Base-by-base conservation (phyloP, 1,140 invertebrate species). In the Bicyclus anynana region DNA sequence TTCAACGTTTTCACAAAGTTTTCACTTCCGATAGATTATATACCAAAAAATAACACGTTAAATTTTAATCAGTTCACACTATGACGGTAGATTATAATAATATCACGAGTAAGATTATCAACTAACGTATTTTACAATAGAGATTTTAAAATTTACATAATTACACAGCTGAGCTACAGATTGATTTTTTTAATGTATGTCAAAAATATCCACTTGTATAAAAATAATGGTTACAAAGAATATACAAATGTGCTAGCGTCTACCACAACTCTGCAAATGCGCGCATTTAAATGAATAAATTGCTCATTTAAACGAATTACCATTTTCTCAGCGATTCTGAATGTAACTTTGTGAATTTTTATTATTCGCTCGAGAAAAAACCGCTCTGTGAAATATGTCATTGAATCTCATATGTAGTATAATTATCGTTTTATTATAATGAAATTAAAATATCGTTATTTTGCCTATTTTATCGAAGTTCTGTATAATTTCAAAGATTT, bases 281-380 rank as follows among this genome's bases (percentile, higher is more conserved):
- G 16, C 2, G 35, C 35, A 38, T 38, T 38, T 38, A 38, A 38
- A 38, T 38, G 16, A 38, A 38, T 38, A 10, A 14, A 38, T 38
- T 38, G 35, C 35, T 38, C 16, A 38, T 38, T 38, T 38, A 38
- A 38, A 38, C 16, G 35, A 38, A 38, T 38, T 38, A 16, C 16
- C 14, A 16, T 17, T 16, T 38, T 38, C 35, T 38, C 16, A 14
- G 35, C 2, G 5, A 38, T 7, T 16, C n/a, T 14, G 35, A 16
- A 14, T 38, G n/a, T 35, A 10, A 35, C 16, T 38, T 38, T 38
- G 35, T 5, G 4, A 16, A 16, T 38, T 38, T 16, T 38, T 38
- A 17, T 38, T 38, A 5, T 38, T 10, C 4, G 35, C 35, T 14
- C 10, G 35, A 38, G 35, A 38, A 7, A 29, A 10, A 29, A 29